phyloP scores from a whole-genome alignment of 2,888 invertebrate genomes.

The Melanchra persicariae region DNA sequence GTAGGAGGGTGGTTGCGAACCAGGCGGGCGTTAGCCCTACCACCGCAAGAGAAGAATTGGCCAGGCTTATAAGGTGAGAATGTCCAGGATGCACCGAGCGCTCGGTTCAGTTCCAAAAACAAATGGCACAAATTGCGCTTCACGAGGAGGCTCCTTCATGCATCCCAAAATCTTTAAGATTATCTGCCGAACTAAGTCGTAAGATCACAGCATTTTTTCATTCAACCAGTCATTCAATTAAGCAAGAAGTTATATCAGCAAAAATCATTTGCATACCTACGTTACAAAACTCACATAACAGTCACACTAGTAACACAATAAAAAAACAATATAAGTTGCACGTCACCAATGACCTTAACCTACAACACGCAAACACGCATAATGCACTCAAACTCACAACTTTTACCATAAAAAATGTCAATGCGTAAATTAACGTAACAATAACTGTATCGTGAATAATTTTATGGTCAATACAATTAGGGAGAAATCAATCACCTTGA shows the following conservation, averaged over 20 bases:
- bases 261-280: background rate
- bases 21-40: too few relatives aligned
- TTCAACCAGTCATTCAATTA: background rate
- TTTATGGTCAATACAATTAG: slow-evolving; percentile 47
- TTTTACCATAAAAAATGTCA: slow-evolving; percentile 53
- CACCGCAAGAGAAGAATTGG: too few relatives aligned
- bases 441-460: slow-evolving; percentile 35
- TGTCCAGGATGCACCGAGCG: too few relatives aligned
- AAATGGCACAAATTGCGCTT: too few relatives aligned
- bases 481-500: slow-evolving; percentile 66
- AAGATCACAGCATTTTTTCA: background rate
- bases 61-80: too few relatives aligned
- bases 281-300: slow-evolving; percentile 8
- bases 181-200: background rate
- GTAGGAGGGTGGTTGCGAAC: too few relatives aligned
- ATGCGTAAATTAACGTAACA: slow-evolving; percentile 44
- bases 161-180: too few relatives aligned
- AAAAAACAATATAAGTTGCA: slow-evolving; percentile 6
- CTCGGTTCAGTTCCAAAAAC: too few relatives aligned
- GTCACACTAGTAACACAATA: background rate
- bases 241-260: too few relatives aligned
- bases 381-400: slow-evolving; percentile 40
- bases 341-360: slow-evolving; percentile 34
- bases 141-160: too few relatives aligned
- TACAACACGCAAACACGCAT: slow-evolving; percentile 36